These are phyloP conservation scores for Siderastrea siderea DNA, from an alignment of 92 coral and sea anemone species.

Conservation along the genomic window DNA sequence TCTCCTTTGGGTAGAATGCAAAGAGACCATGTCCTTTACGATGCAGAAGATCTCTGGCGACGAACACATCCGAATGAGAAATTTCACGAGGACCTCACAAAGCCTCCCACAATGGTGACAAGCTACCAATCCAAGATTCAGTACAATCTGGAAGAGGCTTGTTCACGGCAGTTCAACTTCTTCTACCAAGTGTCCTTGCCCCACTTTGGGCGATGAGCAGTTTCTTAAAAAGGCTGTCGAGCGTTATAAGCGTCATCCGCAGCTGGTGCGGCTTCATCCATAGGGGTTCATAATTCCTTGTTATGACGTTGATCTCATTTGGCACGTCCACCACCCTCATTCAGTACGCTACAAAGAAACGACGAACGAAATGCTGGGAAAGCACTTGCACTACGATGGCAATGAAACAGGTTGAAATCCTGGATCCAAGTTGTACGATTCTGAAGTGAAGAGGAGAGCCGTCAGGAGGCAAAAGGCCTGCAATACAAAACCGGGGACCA, in stretches of 20 bases:
- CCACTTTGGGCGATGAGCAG: constrained; percentile 54
- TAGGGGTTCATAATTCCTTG: constrained; percentile 76
- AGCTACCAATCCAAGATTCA: constrained; percentile 32
- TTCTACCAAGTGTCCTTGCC: constrained; percentile 77
- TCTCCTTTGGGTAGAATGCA: neutral
- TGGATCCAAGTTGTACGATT: constrained; percentile 61
- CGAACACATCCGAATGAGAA: neutral
- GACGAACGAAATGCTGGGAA: constrained; percentile 57
- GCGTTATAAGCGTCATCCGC: constrained; percentile 70
- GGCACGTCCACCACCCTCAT: constrained; percentile 82
- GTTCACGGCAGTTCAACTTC: constrained; percentile 53
- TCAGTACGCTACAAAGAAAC: constrained; percentile 67
- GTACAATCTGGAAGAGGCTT: constrained; percentile 40
- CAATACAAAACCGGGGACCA: constrained; percentile 35
- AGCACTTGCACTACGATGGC: constrained; percentile 68
- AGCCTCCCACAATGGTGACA: neutral
- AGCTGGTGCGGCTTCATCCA: constrained; percentile 63
- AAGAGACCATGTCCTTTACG: constrained; percentile 1
- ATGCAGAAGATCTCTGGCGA: constrained; percentile 40
- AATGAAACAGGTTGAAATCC: constrained; percentile 35
- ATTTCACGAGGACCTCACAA: constrained; percentile 25
- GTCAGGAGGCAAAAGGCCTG: constrained; percentile 43
- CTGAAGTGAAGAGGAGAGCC: constrained; percentile 44
- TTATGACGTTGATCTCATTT: constrained; percentile 81
- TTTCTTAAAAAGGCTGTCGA: constrained; percentile 65